Conservation (phyloP, 2,113 vertebrate species). For the Oxyruncus cristatus region DNA sequence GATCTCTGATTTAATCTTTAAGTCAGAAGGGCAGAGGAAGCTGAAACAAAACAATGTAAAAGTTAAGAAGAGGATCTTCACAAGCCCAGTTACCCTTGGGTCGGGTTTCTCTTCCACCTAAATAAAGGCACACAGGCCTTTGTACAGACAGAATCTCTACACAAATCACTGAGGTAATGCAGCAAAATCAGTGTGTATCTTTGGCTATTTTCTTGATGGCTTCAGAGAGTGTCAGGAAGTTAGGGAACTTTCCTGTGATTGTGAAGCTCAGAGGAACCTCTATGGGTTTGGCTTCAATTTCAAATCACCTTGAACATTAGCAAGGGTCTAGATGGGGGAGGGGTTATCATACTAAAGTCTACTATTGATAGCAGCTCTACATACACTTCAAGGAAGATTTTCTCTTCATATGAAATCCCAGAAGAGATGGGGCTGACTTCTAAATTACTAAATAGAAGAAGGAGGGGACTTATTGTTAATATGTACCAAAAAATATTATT, state of each 20-base stretch:
- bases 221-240: background rate
- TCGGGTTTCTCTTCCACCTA: background rate
- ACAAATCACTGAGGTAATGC: background rate
- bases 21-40: background rate
- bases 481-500: background rate
- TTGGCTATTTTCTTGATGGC: background rate
- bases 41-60: background rate
- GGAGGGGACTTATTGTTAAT: background rate
- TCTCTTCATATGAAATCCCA: background rate
- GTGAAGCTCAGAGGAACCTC: background rate
- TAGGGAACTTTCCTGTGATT: background rate
- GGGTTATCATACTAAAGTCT: background rate
- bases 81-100: background rate
- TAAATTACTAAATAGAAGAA: background rate
- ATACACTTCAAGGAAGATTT: background rate
- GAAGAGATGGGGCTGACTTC: background rate
- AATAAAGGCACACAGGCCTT: background rate
- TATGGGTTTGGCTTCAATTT: background rate
- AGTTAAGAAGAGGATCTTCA: background rate
- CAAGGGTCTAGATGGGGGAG: background rate
- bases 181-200: background rate
- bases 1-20: background rate
- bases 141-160: background rate
- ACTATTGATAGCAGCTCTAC: background rate
- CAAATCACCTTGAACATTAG: background rate